Evolutionary conservation across 2,113 vertebrate species (phyloP), one percentile per base, ranked within the genome.

Genomic region (Eolophus roseicapilla): DNA sequence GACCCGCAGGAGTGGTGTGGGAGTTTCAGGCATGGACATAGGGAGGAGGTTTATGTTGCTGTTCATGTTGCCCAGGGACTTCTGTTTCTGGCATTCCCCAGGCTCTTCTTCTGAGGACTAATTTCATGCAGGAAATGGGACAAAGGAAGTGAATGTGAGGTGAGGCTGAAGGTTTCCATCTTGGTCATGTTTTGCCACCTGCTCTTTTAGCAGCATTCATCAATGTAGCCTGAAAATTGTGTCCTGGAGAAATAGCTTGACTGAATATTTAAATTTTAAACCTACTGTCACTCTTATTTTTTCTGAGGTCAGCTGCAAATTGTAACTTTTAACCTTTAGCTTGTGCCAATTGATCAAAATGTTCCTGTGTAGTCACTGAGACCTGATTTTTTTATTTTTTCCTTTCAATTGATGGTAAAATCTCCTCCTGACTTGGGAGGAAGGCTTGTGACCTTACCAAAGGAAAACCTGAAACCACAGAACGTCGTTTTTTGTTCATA

Each of bases 321-420:
- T 68, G 69, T 33, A 84, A 76, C 29, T 87, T 91, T 44, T 87
- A 92, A 95, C 62, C 77, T 91, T 93, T 91, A 65, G 62, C 64
- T 89, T 82, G 29, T 44, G 11, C 6, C 57, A 75, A 2, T 55
- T 68, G 46, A 78, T 93, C 50, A 92, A 75, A 89, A 91, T 60
- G 27, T 69, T 84, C 50, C 24, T 53, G 9, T 63, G 8, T 52
- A 16, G 9, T n/a, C 70, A 68, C 35, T 71, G 28, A 78, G 55
- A 16, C 33, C 37, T 44, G 31, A 39, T 25, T 55, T 44, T 60
- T 60, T 46, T 57, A 20, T 21, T 20, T 15, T 12, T 41, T 18
- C 63, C 60, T 81, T 82, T 55, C 33, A 77, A 13, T 7, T 75
- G 47, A 28, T 75, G 39, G 55, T 39, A 93, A 83, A 92, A 64